Evolutionary conservation across 2,797 vertebrate genomes (phyloP), one percentile per base, ranked within the genome.

Genomic region (Muscicapa striata): DNA sequence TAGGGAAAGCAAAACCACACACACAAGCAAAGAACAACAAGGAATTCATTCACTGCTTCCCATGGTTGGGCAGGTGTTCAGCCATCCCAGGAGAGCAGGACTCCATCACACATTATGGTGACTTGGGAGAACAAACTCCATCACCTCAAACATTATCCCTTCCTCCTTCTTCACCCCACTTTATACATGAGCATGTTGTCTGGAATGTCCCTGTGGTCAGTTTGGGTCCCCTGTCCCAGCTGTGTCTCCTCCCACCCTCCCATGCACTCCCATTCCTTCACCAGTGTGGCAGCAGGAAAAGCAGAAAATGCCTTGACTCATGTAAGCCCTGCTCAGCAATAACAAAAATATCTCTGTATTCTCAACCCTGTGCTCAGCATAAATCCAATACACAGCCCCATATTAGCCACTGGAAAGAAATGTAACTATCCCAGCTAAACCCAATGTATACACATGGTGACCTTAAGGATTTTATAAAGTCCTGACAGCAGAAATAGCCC

Each of bases 271-370:
- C 61, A 62, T 24, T 1, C 23, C 6, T 29, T 46, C 41, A 4
- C 41, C 49, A 22, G 1, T 0, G 5, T 34, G 59, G 19, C 36
- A 2, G 18, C 3, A 29, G 0, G 2, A 64, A 7, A 36, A 64
- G 43, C 43, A 51, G 75, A 7, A 51, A 72, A 45, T 15, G 6
- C 32, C 36, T 51, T 51, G 59, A 29, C 4, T 51, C 38, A 27
- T 64, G 51, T 1, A 17, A 87, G 19, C 13, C 3, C 19, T 40
- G 18, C 15, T 32, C 27, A 72, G 7, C 43, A 64, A 3, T n/a
- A n/a, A 38, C 15, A 29, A 17, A 72, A 64, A 12, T 1, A n/a
- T 38, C n/a, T 24, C 13, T 11, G 2, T 10, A 4, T 66, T 14
- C 29, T 58, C 67, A 45, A 1, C 15, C 5, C 36, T 5, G 38